Percentiles rank a stretch among this genome's conserved stretches.
These are phyloP conservation scores for Drosophila atroscutellata DNA, from an alignment of 2,888 invertebrate species.

Conservation along the genomic window DNA sequence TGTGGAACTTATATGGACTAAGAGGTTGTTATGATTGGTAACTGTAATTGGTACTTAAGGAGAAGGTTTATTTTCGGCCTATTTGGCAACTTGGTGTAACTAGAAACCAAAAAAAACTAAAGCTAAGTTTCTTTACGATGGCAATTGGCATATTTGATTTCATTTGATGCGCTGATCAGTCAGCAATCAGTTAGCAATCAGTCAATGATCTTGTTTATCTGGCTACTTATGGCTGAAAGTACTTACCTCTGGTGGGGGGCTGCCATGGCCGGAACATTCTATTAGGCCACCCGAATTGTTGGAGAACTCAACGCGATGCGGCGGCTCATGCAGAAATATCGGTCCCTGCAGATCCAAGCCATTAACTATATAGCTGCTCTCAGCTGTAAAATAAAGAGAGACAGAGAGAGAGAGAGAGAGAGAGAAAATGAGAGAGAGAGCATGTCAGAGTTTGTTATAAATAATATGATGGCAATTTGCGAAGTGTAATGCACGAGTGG, in stretches of 20 bases:
- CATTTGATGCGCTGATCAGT: background rate
- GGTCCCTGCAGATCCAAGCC: constrained; percentile 89
- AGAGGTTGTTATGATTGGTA: background rate
- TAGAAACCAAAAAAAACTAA: background rate
- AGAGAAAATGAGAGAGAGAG: constrained; percentile 7
- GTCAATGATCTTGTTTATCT: background rate
- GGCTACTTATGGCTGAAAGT: constrained; percentile 5
- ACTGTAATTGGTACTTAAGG: no score
- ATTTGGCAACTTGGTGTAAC: background rate
- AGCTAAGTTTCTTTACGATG: background rate
- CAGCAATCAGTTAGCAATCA: background rate
- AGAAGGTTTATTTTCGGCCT: no score
- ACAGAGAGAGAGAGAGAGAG: constrained; percentile 1
- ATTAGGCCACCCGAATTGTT: constrained; percentile 90
- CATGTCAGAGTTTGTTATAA: background rate
- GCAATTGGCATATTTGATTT: background rate
- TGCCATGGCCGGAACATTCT: constrained; percentile 89
- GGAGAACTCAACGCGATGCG: constrained; percentile 91
- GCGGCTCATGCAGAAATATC: constrained; percentile 89
- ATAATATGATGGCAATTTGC: constrained; percentile 52
- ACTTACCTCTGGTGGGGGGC: constrained; percentile 89
- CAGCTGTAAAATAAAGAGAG: constrained; percentile 50
- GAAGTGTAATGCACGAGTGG: constrained; percentile 36
- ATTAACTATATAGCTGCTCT: constrained; percentile 75
- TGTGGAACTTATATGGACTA: background rate